Evolutionary conservation across 35 echinoderm and acorn worm species (phyloP).

Genomic region (Apostichopus parvimensis): DNA sequence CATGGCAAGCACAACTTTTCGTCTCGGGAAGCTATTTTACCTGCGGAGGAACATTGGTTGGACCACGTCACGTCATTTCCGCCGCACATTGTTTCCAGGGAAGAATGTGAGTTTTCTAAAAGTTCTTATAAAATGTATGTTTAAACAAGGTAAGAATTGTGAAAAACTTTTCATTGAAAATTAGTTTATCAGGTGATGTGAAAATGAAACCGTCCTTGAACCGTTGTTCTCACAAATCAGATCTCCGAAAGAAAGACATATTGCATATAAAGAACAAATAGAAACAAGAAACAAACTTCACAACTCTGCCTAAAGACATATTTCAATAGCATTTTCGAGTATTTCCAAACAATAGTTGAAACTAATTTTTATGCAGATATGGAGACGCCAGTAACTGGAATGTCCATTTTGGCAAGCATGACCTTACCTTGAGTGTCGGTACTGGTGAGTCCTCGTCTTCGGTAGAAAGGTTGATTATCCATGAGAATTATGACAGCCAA

Average conservation of each 20-base stretch:
- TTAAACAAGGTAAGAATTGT: no score
- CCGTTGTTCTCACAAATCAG: no score
- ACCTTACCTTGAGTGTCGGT: background rate
- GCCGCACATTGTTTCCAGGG: constrained; percentile 61
- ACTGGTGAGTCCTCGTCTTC: background rate
- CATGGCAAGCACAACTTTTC: constrained; percentile 58
- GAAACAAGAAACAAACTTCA: no score
- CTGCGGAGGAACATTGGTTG: constrained; percentile 52
- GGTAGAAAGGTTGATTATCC: constrained; percentile 14
- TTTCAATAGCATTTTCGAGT: no score
- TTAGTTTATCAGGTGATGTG: no score
- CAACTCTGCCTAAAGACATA: no score
- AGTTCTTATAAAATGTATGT: no score
- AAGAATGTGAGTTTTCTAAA: background rate
- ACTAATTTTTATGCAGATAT: background rate
- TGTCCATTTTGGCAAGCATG: constrained; percentile 35
- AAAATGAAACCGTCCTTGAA: no score
- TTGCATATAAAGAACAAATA: no score
- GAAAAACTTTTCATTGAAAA: no score
- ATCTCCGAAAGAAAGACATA: no score
- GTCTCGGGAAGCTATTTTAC: constrained; percentile 11
- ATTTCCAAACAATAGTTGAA: no score
- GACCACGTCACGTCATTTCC: constrained; percentile 44
- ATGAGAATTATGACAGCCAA: constrained; percentile 17
- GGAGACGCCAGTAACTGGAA: constrained; percentile 35